Percentiles rank a stretch among this genome's conserved stretches.
Conservation (phyloP, 2,888 invertebrate genomes). For the Marasmarcha lunaedactyla region DNA sequence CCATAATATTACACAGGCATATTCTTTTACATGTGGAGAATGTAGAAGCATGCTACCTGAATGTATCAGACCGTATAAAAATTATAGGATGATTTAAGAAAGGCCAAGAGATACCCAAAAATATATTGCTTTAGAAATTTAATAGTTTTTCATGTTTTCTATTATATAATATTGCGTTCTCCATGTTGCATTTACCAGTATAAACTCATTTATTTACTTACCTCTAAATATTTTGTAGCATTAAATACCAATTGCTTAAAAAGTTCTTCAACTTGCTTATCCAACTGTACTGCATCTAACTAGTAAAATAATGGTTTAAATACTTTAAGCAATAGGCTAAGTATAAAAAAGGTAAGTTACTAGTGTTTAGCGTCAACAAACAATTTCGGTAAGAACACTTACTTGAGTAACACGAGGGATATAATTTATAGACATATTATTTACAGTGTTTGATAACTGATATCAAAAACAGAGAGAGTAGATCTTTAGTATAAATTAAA, state of each 20-base stretch:
- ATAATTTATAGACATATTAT: constrained; percentile 49
- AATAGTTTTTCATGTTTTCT: too few relatives aligned
- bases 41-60: neutral
- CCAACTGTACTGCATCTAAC: constrained; percentile 85
- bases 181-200: neutral
- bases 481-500: too few relatives aligned
- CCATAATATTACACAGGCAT: too few relatives aligned
- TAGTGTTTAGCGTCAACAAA: neutral
- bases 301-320: constrained; percentile 24
- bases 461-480: too few relatives aligned
- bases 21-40: too few relatives aligned
- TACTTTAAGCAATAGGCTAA: neutral
- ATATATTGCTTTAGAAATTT: too few relatives aligned
- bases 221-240: constrained; percentile 75
- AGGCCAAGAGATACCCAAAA: too few relatives aligned
- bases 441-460: too few relatives aligned
- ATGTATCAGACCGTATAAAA: neutral
- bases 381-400: constrained; percentile 12
- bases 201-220: too few relatives aligned
- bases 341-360: too few relatives aligned
- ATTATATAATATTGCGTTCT: too few relatives aligned
- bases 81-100: neutral
- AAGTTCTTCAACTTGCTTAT: constrained; percentile 81
- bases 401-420: constrained; percentile 59
- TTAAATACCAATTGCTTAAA: constrained; percentile 75